Conservation (phyloP, 2,797 vertebrate genomes). For the Gymnoscopelus braueri region DNA sequence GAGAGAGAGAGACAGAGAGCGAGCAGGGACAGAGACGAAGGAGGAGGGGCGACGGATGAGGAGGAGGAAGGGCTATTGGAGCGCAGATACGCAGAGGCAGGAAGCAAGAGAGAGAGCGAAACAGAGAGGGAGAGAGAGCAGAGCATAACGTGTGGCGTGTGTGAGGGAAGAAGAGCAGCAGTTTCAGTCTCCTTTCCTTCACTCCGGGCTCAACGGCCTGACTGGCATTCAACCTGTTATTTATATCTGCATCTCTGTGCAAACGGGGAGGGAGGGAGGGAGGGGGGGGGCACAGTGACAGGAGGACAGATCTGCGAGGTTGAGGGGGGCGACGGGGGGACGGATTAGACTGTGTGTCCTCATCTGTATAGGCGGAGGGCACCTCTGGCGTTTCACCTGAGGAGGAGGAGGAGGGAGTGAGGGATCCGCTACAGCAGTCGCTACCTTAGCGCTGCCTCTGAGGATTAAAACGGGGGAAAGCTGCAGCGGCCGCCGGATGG, state of each 20-base stretch:
- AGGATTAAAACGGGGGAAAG: too few species aligned
- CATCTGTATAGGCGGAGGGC: too few species aligned
- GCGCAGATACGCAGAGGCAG: slow-evolving; percentile 46
- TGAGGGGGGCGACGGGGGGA: not conserved
- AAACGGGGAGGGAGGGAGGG: not conserved
- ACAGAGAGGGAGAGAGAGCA: slow-evolving; percentile 22
- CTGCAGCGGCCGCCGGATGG: too few species aligned
- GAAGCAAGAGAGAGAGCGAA: slow-evolving; percentile 42
- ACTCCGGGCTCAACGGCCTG: slow-evolving; percentile 17
- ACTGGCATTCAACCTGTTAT: slow-evolving; percentile 14
- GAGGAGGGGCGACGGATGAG: not conserved
- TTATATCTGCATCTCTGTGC: slow-evolving; percentile 11
- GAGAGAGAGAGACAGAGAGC: not conserved
- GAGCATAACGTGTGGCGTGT: slow-evolving; percentile 24
- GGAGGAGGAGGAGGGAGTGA: slow-evolving; percentile 6
- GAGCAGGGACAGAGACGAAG: not conserved
- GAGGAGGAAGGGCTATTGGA: slow-evolving; percentile 54
- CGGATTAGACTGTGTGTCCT: slow-evolving; percentile 1
- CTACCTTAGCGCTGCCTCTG: too few species aligned
- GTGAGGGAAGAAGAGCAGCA: slow-evolving; percentile 42
- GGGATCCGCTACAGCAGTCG: too few species aligned
- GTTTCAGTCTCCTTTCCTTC: slow-evolving; percentile 21
- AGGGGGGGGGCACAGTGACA: not conserved
- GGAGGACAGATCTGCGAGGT: not conserved
- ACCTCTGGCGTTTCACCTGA: too few species aligned